Evolutionary conservation across 2,113 vertebrate species (phyloP).

Genomic region (Nothoprocta perdicaria): DNA sequence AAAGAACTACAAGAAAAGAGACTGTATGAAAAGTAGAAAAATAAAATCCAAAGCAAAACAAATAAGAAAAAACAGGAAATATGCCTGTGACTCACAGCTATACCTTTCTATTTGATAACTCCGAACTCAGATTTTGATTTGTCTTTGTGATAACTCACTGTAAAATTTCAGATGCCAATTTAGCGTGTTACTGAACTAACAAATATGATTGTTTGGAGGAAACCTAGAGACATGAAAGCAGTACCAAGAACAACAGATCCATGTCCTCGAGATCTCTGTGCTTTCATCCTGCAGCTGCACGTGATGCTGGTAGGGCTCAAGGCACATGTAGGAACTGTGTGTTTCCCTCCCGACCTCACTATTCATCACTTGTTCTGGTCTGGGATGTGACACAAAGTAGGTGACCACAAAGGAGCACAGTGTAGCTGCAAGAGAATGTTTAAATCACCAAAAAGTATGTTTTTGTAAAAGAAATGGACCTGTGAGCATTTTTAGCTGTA

Average conservation of each 20-base stretch:
- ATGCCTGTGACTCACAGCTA: neutral
- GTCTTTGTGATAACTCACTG: neutral
- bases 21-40: neutral
- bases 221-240: rapidly evolving
- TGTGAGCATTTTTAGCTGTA: neutral
- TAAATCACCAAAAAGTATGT: conserved; percentile 39
- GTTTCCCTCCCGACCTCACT: neutral
- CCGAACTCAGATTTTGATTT: neutral
- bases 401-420: conserved; percentile 58
- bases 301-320: neutral
- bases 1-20: neutral
- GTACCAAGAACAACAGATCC: neutral
- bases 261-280: neutral
- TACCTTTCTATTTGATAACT: neutral
- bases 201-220: neutral
- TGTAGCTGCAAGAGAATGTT: conserved; percentile 49
- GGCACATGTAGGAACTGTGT: neutral
- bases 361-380: conserved; percentile 48
- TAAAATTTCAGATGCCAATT: neutral
- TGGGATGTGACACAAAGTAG: conserved; percentile 33
- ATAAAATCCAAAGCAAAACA: neutral
- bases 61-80: neutral
- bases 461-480: conserved; percentile 40
- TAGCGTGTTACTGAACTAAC: neutral
- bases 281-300: rapidly evolving